Evolutionary conservation across 2,888 invertebrate genomes (phyloP).

Genomic region (Scrobipalpa atriplicella): DNA sequence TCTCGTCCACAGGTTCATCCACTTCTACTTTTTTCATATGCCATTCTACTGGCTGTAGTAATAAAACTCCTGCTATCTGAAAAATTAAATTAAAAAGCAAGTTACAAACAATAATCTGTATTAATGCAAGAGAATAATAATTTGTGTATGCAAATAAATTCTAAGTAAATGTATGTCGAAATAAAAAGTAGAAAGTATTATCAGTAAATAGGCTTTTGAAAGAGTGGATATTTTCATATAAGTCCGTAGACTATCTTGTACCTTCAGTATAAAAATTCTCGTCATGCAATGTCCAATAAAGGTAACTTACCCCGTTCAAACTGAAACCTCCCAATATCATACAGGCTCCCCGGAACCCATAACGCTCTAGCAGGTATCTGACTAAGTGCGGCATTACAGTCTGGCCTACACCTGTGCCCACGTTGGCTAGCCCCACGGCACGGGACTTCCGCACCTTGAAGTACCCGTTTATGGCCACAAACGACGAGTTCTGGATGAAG

Average conservation of each 20-base stretch:
- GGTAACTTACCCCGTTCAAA: constrained; percentile 83
- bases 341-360: constrained; percentile 85
- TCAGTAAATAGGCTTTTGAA: no score
- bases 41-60: constrained; percentile 84
- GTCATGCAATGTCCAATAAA: no score
- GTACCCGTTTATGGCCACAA: constrained; percentile 88
- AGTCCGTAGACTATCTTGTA: no score
- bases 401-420: constrained; percentile 89
- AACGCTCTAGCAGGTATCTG: constrained; percentile 84
- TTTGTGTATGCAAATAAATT: no score
- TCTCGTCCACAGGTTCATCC: constrained; percentile 66
- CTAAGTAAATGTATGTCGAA: no score
- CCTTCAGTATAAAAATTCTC: no score
- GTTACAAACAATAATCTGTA: no score
- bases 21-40: constrained; percentile 75
- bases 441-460: constrained; percentile 86
- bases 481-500: constrained; percentile 87
- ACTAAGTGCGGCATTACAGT: constrained; percentile 89
- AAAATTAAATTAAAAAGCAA: constrained; percentile 31
- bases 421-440: constrained; percentile 89
- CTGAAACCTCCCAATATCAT: constrained; percentile 85
- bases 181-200: no score
- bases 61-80: constrained; percentile 81
- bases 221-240: no score
- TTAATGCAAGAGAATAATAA: no score